Evolutionary conservation across 2,888 invertebrate genomes (phyloP), one percentile per base, ranked within the genome.

Genomic region (Tortricodes alternella): DNA sequence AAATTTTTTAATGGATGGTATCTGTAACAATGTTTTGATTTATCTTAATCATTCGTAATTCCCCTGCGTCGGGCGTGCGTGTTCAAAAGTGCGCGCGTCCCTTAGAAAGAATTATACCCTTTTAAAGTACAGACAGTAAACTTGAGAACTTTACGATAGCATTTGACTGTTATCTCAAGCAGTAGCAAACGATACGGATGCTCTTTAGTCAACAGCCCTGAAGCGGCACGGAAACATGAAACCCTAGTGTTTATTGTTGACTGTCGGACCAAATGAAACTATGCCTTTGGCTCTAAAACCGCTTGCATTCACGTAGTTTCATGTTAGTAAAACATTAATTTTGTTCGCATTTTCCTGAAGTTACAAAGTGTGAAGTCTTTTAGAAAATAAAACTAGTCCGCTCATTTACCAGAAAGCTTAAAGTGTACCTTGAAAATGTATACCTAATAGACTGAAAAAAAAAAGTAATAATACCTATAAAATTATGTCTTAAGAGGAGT

Each of bases 1-100:
- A 19, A 34, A 48, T 49, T 35, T 27, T 1, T 11, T 39, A 29
- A 43, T 21, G 39, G 24, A 23, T 32, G 21, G 21, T 37, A 29
- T 44, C 15, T 23, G 29, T 19, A 48, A 48, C 39, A 32, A 46
- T 38, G 15, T 34, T 1, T 9, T 9, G 7, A 27, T 52, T 57
- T 46, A 44, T 35, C 11, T 48, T 16, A 5, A 48, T 39, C 9
- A 13, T 11, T 11, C 39, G 2, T 24, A 37, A 23, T 19, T 27
- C 9, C 15, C 19, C 9, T 43, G 62, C 58, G 56, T 52, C 50
- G 57, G 50, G 19, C 38, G 37, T 61, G 56, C 35, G 34, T 53
- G 63, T 60, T 62, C 55, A 46, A 53, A 23, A 1, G n/a, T 37
- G n/a, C n/a, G n/a, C n/a, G n/a, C n/a, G n/a, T n/a, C n/a, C n/a